phyloP scores from a whole-genome alignment of 2,797 vertebrate species.

The Coluber constrictor region DNA sequence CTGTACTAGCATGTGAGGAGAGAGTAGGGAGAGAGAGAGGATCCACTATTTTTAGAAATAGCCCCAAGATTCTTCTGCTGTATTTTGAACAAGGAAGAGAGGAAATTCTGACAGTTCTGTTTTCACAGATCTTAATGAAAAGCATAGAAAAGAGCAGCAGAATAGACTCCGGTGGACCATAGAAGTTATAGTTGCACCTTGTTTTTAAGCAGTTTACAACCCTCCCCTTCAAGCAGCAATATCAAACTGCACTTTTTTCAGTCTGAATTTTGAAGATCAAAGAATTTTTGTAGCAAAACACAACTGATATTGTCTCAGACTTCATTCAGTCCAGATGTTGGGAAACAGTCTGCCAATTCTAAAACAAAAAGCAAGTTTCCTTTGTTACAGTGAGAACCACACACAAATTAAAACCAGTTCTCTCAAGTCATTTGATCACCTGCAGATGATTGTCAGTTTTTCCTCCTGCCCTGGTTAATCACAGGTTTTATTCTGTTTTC shows the following conservation, averaged over 20 bases:
- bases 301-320: constrained; percentile 89
- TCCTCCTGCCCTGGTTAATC: constrained; percentile 61
- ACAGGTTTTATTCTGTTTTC: constrained; percentile 64
- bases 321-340: constrained; percentile 93
- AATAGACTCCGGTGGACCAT: constrained; percentile 53
- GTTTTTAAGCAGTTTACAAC: constrained; percentile 70
- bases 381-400: constrained; percentile 77
- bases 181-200: constrained; percentile 58
- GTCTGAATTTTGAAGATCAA: constrained; percentile 86
- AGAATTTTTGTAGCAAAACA: constrained; percentile 79
- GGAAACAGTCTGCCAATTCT: constrained; percentile 73
- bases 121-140: constrained; percentile 53
- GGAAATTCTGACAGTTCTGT: constrained; percentile 23
- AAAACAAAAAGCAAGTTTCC: constrained; percentile 72
- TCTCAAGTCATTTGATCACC: constrained; percentile 75
- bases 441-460: constrained; percentile 69
- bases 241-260: constrained; percentile 77
- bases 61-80: constrained; percentile 34
- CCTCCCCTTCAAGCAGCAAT: constrained; percentile 58
- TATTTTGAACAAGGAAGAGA: constrained; percentile 35
- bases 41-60: constrained; percentile 1
- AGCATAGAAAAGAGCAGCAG: constrained; percentile 56
- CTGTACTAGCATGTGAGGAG: too few relatives aligned
- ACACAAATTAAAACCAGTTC: constrained; percentile 83
- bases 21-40: background rate